Evolutionary conservation across 2,113 vertebrate species (phyloP).

Genomic region (Microcebus murinus): DNA sequence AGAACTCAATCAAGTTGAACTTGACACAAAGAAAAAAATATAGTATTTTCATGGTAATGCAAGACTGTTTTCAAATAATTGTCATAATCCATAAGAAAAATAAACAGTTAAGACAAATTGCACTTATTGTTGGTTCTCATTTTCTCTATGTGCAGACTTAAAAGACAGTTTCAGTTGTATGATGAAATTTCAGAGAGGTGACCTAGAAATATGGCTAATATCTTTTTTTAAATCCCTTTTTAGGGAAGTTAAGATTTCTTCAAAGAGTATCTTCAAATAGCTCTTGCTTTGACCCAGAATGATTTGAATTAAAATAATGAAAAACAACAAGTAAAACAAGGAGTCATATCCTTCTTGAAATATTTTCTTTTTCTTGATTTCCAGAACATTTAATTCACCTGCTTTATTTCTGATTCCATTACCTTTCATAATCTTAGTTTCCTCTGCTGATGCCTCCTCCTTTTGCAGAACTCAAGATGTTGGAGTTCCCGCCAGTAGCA

Average conservation of each 20-base stretch:
- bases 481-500: fast-evolving
- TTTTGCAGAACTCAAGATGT: not conserved
- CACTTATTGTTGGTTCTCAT: conserved; percentile 49
- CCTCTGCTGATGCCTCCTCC: not conserved
- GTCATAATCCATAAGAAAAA: conserved; percentile 42
- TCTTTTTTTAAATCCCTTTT: not conserved
- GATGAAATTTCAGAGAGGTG: conserved; percentile 57
- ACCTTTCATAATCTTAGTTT: not conserved
- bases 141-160: conserved; percentile 46
- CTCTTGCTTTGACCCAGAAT: not conserved
- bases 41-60: not conserved
- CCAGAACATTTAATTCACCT: not conserved
- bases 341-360: not conserved
- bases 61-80: conserved; percentile 53
- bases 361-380: not conserved
- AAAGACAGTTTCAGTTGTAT: not conserved
- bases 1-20: conserved; percentile 45
- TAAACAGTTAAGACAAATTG: not conserved
- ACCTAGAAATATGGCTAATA: conserved; percentile 20
- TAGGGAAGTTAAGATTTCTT: not conserved
- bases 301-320: not conserved
- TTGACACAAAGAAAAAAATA: conserved; percentile 36
- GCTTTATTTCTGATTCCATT: not conserved
- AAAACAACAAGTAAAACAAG: conserved; percentile 12
- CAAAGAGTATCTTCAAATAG: not conserved